These are phyloP conservation scores for Syngnathus rostellatus DNA, from an alignment of 2,797 vertebrate genomes.

Conservation along the genomic window DNA sequence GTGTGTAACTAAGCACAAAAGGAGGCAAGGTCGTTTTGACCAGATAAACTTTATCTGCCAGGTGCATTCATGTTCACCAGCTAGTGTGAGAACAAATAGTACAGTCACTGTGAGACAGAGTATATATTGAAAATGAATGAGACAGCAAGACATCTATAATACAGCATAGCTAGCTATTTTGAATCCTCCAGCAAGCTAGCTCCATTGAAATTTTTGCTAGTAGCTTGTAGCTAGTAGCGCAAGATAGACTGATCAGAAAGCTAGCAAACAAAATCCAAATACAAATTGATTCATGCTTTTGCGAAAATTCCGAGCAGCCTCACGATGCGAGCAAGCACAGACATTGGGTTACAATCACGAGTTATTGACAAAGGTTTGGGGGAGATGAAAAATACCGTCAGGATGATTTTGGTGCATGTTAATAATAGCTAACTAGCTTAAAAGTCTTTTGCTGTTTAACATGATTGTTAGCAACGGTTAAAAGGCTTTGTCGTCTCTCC, in stretches of 20 bases:
- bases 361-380: background rate
- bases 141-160: background rate
- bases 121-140: background rate
- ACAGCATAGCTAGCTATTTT: background rate
- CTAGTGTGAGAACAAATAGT: background rate
- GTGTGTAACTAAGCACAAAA: conserved; percentile 4
- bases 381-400: conserved; percentile 32
- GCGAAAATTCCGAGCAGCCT: conserved; percentile 13
- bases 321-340: conserved; percentile 17
- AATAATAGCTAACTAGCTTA: conserved; percentile 2
- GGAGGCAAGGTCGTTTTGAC: background rate
- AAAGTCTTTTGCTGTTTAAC: background rate
- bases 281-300: conserved; percentile 37
- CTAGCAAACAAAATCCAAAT: background rate
- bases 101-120: background rate
- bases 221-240: background rate
- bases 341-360: conserved; percentile 9
- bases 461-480: background rate
- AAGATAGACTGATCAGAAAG: background rate
- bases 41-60: background rate
- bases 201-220: background rate
- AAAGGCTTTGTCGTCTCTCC: background rate
- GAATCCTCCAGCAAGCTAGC: background rate
- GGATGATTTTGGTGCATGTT: conserved; percentile 12
- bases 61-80: background rate